phyloP scores from a whole-genome alignment of 2,797 vertebrate genomes.

The Sciaenops ocellatus region DNA sequence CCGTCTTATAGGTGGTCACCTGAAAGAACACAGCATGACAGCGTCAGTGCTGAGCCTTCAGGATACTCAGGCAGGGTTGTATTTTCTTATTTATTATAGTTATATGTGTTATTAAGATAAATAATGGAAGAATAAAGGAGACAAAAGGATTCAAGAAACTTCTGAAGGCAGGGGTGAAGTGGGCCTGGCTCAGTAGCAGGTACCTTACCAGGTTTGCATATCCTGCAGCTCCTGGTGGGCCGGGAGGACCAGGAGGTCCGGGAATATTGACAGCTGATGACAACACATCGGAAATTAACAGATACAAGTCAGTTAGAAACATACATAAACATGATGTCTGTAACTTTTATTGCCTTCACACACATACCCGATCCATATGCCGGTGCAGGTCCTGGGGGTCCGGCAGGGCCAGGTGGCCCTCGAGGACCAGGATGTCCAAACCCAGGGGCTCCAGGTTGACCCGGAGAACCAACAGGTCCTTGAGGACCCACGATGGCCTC shows the following conservation, averaged over 20 bases:
- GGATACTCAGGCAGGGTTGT: background rate
- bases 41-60: conserved; percentile 8
- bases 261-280: conserved; percentile 83
- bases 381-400: conserved; percentile 87
- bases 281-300: background rate
- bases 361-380: conserved; percentile 84
- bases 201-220: conserved; percentile 84
- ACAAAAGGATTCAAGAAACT: background rate
- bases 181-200: background rate
- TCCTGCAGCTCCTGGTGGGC: conserved; percentile 88
- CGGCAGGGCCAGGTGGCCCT: conserved; percentile 90
- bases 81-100: background rate
- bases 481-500: conserved; percentile 89
- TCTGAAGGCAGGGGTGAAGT: background rate
- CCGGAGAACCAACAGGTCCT: conserved; percentile 89
- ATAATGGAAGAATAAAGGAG: background rate
- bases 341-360: background rate
- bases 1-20: conserved; percentile 87
- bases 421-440: conserved; percentile 88
- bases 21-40: conserved; percentile 64
- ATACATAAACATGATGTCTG: background rate
- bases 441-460: conserved; percentile 88
- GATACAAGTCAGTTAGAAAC: background rate
- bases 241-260: conserved; percentile 92
- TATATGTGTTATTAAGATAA: background rate